Base-by-base conservation (phyloP, 2,797 vertebrate genomes). In the Cichlasoma orientale region DNA sequence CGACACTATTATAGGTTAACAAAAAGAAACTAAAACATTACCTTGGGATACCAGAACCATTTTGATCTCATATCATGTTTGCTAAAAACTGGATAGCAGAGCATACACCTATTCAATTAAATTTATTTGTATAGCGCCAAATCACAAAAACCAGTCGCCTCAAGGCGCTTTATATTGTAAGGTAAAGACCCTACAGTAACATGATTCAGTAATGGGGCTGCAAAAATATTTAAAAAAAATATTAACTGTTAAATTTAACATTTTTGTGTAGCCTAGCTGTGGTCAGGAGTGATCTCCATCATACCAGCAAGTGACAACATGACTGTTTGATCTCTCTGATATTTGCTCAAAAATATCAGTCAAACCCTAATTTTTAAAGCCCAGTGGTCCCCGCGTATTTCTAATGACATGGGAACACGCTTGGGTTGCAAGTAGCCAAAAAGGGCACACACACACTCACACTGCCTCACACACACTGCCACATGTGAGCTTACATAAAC, bases 281-380 rank as follows among this genome's bases (percentile, higher is more conserved):
- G 72, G 18, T 86, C 88, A 81, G 82, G 88, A 88, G 77, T 1
- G 33, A 9, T 31, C 82, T 82, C 82, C 81, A 25, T 90, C 78
- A 78, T 77, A 66, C 58, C 83, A 76, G 77, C 85, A 72, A 74
- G 52, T 21, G 29, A 36, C 29, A 12, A n/a, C 53, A 31, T 68
- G 1, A 52, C 6, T 1, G n/a, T 47, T 0, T 66, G 61, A 66
- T 66, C 16, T 29, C 7, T 29, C 7, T 68, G 27, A 68, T n/a
- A 68, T 68, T 0, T 29, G 1, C 13, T n/a, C 1, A 9, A 9
- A 72, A 66, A 70, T 57, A 78, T 86, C 89, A 89, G 84, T 88
- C 85, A 87, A 90, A 88, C 82, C 76, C 84, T 56, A 31, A 66
- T 63, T 71, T 79, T 31, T 56, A 18, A 58, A 84, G 77, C 47